These are phyloP conservation scores for Otocyon megalotis DNA, from an alignment of 2,113 vertebrate species.

Conservation along the genomic window DNA sequence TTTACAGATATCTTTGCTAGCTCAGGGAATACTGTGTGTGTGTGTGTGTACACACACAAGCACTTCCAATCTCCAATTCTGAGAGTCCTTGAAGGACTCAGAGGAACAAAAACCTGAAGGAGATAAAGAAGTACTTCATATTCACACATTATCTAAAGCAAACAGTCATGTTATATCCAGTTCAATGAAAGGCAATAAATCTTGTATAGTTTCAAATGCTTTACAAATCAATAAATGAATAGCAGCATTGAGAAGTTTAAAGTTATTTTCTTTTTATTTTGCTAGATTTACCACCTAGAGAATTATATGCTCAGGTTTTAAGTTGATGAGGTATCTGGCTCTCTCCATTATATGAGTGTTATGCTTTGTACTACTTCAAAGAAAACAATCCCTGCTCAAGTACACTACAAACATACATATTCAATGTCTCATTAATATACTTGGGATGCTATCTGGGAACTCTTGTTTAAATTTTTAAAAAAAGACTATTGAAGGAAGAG, in stretches of 20 bases:
- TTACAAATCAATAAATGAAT: background rate
- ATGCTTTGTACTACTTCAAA: background rate
- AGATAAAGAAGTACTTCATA: background rate
- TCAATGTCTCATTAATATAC: background rate
- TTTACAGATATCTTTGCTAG: background rate
- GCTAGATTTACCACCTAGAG: background rate
- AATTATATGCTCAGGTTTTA: background rate
- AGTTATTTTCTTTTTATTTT: background rate
- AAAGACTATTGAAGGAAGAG: background rate
- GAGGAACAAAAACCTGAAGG: background rate
- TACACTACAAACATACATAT: background rate
- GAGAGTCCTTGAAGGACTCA: background rate
- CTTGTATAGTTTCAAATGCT: background rate
- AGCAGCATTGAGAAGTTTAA: background rate
- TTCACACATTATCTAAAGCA: background rate
- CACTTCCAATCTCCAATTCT: background rate
- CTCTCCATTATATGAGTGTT: background rate
- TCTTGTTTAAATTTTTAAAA: background rate
- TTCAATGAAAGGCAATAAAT: background rate
- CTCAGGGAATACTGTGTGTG: background rate
- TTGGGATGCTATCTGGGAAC: background rate
- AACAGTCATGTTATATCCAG: background rate
- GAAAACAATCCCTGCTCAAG: background rate
- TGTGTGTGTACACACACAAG: background rate
- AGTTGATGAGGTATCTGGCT: background rate